Conservation (phyloP, 1,140 invertebrate genomes). For the Chionoecetes opilio region DNA sequence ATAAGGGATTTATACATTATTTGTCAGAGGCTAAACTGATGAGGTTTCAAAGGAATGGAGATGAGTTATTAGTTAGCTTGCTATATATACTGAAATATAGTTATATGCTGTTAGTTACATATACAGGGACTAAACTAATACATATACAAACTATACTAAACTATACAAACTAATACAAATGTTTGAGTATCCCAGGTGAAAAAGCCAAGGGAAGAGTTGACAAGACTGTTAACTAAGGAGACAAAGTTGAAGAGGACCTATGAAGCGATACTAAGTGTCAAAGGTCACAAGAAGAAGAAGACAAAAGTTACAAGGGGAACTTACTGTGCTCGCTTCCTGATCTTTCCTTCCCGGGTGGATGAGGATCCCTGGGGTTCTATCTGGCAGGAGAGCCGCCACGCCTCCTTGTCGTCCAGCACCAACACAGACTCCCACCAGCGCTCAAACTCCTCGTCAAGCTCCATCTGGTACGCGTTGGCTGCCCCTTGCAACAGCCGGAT, state of each 20-base stretch:
- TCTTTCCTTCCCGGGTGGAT: conserved; percentile 76
- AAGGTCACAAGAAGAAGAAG: too few relatives aligned
- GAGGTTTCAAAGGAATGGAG: too few relatives aligned
- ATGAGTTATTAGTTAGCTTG: too few relatives aligned
- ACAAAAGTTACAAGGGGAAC: conserved; percentile 13
- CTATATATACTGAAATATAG: too few relatives aligned
- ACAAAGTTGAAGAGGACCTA: too few relatives aligned
- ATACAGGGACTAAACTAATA: background rate
- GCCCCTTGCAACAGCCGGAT: conserved; percentile 98
- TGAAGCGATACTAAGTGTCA: too few relatives aligned
- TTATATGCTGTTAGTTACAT: background rate
- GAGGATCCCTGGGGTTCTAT: conserved; percentile 89
- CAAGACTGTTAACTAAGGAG: too few relatives aligned
- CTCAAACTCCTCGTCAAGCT: conserved; percentile 92
- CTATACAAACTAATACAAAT: too few relatives aligned
- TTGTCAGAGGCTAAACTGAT: too few relatives aligned
- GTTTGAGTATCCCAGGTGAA: too few relatives aligned
- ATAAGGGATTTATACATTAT: too few relatives aligned
- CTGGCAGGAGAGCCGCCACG: conserved; percentile 95
- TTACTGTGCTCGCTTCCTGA: conserved; percentile 75
- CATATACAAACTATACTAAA: background rate
- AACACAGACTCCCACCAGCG: conserved; percentile 96
- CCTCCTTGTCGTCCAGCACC: conserved; percentile 94
- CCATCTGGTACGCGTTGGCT: conserved; percentile 97
- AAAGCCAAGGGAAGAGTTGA: too few relatives aligned